phyloP scores from a whole-genome alignment of 1,140 invertebrate species.

The roundworm (Caenorhabditis elegans) region DNA sequence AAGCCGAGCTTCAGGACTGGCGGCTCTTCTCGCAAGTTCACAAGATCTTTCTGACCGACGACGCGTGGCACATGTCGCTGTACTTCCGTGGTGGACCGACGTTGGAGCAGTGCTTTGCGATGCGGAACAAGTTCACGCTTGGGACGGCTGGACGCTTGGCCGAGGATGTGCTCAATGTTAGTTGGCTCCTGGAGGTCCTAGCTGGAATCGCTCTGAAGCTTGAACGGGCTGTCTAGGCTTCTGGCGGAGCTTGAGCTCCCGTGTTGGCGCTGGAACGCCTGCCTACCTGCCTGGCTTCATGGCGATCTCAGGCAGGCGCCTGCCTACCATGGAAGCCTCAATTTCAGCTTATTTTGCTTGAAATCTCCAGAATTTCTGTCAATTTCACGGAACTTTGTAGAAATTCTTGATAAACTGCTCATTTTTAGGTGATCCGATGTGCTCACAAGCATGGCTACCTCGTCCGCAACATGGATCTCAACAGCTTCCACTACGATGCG shows the following conservation, averaged over 20 bases:
- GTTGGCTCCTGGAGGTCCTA: too few species aligned
- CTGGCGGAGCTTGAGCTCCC: too few species aligned
- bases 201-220: too few species aligned
- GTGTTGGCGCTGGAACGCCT: too few species aligned
- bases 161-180: constrained; percentile 33
- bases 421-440: constrained; percentile 25
- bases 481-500: constrained; percentile 33
- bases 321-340: too few species aligned
- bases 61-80: constrained; percentile 9
- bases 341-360: too few species aligned
- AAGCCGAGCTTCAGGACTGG: constrained; percentile 16
- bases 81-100: constrained; percentile 45
- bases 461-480: constrained; percentile 12
- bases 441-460: constrained; percentile 36
- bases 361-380: too few species aligned
- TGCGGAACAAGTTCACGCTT: constrained; percentile 29
- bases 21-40: constrained; percentile 37
- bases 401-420: neutral
- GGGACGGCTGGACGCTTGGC: constrained; percentile 36
- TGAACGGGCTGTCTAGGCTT: too few species aligned
- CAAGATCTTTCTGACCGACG: constrained; percentile 24
- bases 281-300: too few species aligned
- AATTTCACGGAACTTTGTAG: neutral
- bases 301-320: too few species aligned
- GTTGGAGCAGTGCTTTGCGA: constrained; percentile 32